These are phyloP conservation scores for Valencia hispanica DNA, from an alignment of 2,797 vertebrate genomes.

Conservation along the genomic window DNA sequence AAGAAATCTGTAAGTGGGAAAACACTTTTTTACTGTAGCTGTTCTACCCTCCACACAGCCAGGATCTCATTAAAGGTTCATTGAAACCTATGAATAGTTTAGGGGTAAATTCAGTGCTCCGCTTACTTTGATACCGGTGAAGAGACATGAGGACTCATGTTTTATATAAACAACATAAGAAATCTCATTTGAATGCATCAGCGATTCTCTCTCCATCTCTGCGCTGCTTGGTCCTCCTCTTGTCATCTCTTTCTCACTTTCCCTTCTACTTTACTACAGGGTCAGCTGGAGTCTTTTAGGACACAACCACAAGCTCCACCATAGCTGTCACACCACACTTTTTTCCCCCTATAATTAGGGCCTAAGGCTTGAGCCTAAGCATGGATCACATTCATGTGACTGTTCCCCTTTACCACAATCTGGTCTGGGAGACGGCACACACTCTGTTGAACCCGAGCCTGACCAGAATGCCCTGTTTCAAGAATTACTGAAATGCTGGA, in stretches of 20 bases:
- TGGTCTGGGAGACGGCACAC: slow-evolving; percentile 74
- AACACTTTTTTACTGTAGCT: not conserved
- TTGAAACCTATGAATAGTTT: not conserved
- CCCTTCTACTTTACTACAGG: slow-evolving; percentile 53
- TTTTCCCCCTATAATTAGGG: slow-evolving; percentile 80
- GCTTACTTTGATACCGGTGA: not conserved
- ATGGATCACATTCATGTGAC: slow-evolving; percentile 82
- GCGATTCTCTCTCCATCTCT: not conserved
- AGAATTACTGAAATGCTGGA: slow-evolving; percentile 67
- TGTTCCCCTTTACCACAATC: slow-evolving; percentile 77
- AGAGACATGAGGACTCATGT: slow-evolving; percentile 12
- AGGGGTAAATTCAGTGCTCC: not conserved
- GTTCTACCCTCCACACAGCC: not conserved
- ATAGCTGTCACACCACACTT: slow-evolving; percentile 81
- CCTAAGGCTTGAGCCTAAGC: slow-evolving; percentile 78
- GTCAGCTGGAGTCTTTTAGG: slow-evolving; percentile 75
- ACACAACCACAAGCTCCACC: slow-evolving; percentile 74
- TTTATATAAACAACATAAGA: not conserved
- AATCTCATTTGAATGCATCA: slow-evolving; percentile 7
- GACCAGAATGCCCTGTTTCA: slow-evolving; percentile 68
- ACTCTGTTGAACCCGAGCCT: slow-evolving; percentile 73
- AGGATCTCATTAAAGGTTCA: not conserved
- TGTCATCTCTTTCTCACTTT: slow-evolving; percentile 58
- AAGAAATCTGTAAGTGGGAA: not conserved
- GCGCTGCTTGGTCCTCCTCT: slow-evolving; percentile 15